phyloP scores from a whole-genome alignment of 2,888 invertebrate species.

The Drosophila borealis region DNA sequence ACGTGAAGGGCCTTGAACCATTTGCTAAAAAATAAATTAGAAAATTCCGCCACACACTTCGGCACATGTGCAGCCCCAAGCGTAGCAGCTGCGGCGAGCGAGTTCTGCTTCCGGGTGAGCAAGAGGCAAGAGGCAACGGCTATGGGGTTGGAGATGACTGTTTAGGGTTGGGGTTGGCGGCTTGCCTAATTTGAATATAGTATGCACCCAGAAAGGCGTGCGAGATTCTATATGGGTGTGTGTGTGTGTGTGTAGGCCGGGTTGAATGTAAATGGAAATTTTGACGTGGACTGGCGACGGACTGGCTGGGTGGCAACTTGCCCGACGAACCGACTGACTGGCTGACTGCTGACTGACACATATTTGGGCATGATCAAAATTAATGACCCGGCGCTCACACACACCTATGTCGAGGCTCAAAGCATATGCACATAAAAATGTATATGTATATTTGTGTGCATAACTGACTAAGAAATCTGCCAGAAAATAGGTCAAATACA shows the following conservation, averaged over 20 bases:
- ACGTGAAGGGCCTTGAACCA: conserved; percentile 82
- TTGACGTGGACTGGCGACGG: conserved; percentile 44
- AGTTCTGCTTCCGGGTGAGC: conserved; percentile 30
- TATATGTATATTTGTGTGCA: conserved; percentile 22
- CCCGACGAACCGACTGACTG: conserved; percentile 26
- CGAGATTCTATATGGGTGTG: conserved; percentile 24
- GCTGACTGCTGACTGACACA: conserved; percentile 80
- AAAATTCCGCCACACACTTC: conserved; percentile 81
- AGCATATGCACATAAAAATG: conserved; percentile 12
- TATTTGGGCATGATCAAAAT: conserved; percentile 80
- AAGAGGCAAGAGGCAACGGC: background rate
- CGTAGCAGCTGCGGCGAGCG: conserved; percentile 33
- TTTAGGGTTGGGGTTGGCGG: conserved; percentile 50
- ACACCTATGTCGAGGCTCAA: conserved; percentile 40
- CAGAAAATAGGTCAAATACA: conserved; percentile 59
- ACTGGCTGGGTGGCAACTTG: conserved; percentile 47
- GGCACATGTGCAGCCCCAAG: conserved; percentile 60
- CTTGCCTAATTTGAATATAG: conserved; percentile 76
- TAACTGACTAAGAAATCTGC: conserved; percentile 36
- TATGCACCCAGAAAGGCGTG: conserved; percentile 38
- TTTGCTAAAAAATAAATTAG: conserved; percentile 84
- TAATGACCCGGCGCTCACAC: conserved; percentile 75
- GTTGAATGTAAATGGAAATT: conserved; percentile 65
- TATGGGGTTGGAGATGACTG: conserved; percentile 29
- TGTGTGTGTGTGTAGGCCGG: conserved; percentile 36